Conservation (phyloP, 2,113 vertebrate species). For the Myotis yumanensis region DNA sequence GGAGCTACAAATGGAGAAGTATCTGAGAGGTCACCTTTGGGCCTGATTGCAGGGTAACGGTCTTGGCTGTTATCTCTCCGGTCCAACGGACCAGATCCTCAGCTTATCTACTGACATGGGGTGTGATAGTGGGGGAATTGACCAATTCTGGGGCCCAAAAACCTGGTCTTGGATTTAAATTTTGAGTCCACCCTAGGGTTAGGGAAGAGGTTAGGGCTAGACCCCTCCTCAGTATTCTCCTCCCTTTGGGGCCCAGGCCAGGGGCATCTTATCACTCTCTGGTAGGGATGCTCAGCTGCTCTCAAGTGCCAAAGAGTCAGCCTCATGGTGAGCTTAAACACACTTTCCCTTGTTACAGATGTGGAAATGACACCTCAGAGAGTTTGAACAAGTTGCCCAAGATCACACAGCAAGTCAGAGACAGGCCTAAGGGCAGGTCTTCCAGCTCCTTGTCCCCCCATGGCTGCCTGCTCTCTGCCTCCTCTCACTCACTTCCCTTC, state of each 20-base stretch:
- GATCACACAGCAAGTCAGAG: background rate
- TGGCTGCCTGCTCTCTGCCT: background rate
- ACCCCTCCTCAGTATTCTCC: too few species aligned
- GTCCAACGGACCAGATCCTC: background rate
- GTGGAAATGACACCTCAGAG: background rate
- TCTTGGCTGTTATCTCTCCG: background rate
- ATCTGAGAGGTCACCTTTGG: background rate
- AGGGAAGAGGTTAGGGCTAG: background rate
- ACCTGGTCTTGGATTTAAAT: background rate
- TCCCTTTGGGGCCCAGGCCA: background rate
- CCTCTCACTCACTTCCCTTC: background rate
- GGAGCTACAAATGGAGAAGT: slow-evolving; percentile 37
- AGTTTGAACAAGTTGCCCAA: background rate
- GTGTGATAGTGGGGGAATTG: background rate
- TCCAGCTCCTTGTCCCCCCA: rapidly evolving
- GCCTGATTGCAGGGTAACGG: slow-evolving; percentile 16
- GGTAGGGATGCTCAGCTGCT: rapidly evolving
- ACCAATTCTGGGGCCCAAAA: background rate
- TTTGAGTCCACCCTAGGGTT: background rate
- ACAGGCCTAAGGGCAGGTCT: background rate
- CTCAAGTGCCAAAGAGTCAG: background rate
- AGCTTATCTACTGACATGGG: background rate
- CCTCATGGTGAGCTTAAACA: rapidly evolving
- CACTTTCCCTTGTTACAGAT: background rate
- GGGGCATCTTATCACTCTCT: background rate